Conservation (phyloP, 1,140 invertebrate species). For the Zeugodacus cucurbitae region DNA sequence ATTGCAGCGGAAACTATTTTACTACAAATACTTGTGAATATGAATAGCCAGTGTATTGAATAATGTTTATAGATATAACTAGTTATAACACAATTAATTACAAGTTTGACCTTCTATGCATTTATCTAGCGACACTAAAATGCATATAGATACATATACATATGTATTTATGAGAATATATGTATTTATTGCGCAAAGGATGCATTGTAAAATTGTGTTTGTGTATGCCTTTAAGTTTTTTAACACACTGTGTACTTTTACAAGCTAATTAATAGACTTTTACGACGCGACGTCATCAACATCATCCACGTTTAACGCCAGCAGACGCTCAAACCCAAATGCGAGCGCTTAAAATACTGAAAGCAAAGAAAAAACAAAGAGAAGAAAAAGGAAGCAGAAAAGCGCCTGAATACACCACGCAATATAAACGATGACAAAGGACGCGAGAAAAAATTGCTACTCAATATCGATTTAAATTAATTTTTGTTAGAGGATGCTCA, state of each 20-base stretch:
- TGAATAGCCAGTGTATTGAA: background rate
- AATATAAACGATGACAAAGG: conserved; percentile 6
- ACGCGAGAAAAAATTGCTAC: conserved; percentile 46
- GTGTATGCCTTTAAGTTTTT: background rate
- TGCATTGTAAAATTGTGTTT: background rate
- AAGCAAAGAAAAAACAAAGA: background rate
- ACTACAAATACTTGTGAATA: background rate
- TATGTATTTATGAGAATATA: background rate
- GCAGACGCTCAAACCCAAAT: background rate
- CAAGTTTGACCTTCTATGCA: background rate
- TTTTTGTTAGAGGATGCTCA: conserved; percentile 66
- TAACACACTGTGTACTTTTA: background rate
- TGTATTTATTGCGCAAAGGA: background rate
- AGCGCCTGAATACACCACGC: conserved; percentile 31
- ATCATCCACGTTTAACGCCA: background rate
- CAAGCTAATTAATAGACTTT: conserved; percentile 22
- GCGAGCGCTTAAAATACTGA: background rate
- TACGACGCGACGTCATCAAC: background rate
- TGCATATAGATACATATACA: background rate
- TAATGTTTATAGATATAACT: background rate
- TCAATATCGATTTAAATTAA: conserved; percentile 66
- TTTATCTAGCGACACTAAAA: background rate
- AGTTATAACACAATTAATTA: background rate
- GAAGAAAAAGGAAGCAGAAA: conserved; percentile 1
- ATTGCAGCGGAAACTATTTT: background rate